Percentiles rank a stretch among this genome's conserved stretches.
These are phyloP conservation scores for Drosophila lowei DNA, from an alignment of 1,140 invertebrate species.

Conservation along the genomic window DNA sequence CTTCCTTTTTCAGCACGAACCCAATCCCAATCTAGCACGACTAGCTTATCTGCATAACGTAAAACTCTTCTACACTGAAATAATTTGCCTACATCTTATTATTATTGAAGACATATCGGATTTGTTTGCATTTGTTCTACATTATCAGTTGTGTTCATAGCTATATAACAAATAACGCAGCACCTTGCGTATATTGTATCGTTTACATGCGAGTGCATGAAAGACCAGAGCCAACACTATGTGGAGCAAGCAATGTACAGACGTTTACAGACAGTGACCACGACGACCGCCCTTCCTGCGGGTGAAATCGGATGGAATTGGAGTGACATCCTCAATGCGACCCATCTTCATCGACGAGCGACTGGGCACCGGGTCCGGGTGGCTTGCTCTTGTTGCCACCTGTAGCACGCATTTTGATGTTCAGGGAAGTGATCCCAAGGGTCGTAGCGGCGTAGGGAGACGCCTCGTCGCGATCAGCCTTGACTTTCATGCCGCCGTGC, in stretches of 20 bases:
- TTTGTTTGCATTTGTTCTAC: slow-evolving; percentile 52
- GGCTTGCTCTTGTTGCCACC: slow-evolving; percentile 99
- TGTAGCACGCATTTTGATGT: slow-evolving; percentile 99
- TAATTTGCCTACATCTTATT: no score
- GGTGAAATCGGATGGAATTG: slow-evolving; percentile 99
- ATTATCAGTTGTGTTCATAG: slow-evolving; percentile 55
- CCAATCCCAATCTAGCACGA: no score
- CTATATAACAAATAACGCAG: slow-evolving; percentile 51
- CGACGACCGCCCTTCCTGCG: slow-evolving; percentile 99
- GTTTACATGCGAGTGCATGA: background rate
- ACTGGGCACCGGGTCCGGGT: slow-evolving; percentile 99
- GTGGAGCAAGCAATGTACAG: no score
- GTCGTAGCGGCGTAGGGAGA: slow-evolving; percentile 99
- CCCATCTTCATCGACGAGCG: slow-evolving; percentile 99
- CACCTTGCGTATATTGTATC: slow-evolving; percentile 2
- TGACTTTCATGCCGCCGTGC: slow-evolving; percentile 99
- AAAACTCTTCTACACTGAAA: no score
- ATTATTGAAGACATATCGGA: no score
- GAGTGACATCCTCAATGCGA: slow-evolving; percentile 99
- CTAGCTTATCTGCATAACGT: no score
- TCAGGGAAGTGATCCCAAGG: slow-evolving; percentile 97
- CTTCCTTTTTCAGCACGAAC: no score
- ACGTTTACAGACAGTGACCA: slow-evolving; percentile 97
- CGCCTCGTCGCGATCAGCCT: slow-evolving; percentile 99
- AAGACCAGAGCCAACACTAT: background rate